A percentile compares a stretch with the other conserved stretches of the same genome.
phyloP scores from a whole-genome alignment of 2,113 vertebrate genomes.

The Maccullochella peelii region DNA sequence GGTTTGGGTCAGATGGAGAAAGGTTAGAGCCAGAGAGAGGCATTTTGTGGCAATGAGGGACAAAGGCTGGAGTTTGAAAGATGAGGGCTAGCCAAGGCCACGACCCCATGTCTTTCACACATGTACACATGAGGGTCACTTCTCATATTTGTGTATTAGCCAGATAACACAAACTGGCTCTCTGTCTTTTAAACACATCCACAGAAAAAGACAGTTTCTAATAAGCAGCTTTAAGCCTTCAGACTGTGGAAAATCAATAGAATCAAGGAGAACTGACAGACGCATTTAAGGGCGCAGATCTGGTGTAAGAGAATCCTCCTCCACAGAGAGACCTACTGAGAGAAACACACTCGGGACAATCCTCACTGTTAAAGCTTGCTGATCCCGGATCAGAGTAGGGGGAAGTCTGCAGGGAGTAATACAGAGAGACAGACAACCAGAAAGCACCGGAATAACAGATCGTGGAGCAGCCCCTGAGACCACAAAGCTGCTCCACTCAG shows the following conservation, averaged over 20 bases:
- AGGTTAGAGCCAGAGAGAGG: constrained; percentile 58
- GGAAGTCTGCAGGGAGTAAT: constrained; percentile 70
- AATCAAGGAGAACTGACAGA: constrained; percentile 90
- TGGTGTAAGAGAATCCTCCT: constrained; percentile 83
- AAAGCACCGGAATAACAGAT: constrained; percentile 60
- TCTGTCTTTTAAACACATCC: not conserved
- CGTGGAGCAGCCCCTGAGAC: constrained; percentile 52
- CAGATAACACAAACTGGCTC: constrained; percentile 3
- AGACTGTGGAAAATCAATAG: constrained; percentile 89
- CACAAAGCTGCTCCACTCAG: constrained; percentile 33
- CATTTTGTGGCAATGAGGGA: constrained; percentile 36
- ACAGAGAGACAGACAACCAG: constrained; percentile 66
- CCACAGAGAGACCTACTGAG: constrained; percentile 85
- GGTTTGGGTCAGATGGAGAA: constrained; percentile 55
- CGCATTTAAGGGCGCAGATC: constrained; percentile 84
- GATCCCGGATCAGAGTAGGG: constrained; percentile 75
- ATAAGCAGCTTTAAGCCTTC: constrained; percentile 72
- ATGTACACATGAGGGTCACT: constrained; percentile 44
- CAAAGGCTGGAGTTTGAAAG: constrained; percentile 21
- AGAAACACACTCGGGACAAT: constrained; percentile 66
- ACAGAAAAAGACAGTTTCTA: constrained; percentile 6
- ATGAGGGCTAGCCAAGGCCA: constrained; percentile 35
- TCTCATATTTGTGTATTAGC: constrained; percentile 44
- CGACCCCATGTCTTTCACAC: constrained; percentile 52
- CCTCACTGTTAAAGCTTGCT: constrained; percentile 67